Percentiles rank a stretch among this genome's conserved stretches.
Evolutionary conservation across 2,797 vertebrate genomes (phyloP).

Genomic region (Tragelaphus eurycerus): DNA sequence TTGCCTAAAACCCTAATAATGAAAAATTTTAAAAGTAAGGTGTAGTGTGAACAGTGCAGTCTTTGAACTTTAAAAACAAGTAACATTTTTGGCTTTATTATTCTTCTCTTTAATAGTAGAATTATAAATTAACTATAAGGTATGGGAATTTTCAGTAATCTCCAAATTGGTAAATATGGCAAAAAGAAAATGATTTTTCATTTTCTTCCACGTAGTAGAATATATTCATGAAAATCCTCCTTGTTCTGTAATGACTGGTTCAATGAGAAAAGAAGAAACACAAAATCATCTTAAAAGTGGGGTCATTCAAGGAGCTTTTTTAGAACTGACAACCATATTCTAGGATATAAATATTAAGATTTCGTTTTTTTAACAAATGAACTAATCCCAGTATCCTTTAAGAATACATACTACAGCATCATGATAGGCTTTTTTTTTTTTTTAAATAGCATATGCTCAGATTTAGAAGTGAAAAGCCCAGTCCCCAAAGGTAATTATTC

Average conservation of each 20-base stretch:
- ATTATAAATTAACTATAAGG: neutral
- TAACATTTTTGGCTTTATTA: neutral
- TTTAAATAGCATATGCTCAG: neutral
- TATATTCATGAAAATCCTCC: neutral
- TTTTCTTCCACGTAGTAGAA: neutral
- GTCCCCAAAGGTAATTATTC: neutral
- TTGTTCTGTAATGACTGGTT: neutral
- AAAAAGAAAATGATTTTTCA: neutral
- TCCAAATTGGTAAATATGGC: neutral
- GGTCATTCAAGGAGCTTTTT: neutral
- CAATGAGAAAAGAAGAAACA: neutral
- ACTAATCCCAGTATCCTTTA: neutral
- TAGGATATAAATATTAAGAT: neutral
- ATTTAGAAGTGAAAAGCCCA: neutral
- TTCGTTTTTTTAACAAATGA: slow-evolving; percentile 19
- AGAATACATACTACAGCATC: neutral
- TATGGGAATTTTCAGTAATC: slow-evolving; percentile 14
- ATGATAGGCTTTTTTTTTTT: neutral
- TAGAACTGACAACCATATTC: neutral
- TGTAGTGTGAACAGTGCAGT: neutral
- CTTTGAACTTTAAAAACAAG: neutral
- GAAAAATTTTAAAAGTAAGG: neutral
- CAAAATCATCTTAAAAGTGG: neutral
- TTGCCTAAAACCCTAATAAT: neutral
- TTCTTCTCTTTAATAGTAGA: neutral